Conservation (phyloP, 2,797 vertebrate species). For the Clarias laeviceps region DNA sequence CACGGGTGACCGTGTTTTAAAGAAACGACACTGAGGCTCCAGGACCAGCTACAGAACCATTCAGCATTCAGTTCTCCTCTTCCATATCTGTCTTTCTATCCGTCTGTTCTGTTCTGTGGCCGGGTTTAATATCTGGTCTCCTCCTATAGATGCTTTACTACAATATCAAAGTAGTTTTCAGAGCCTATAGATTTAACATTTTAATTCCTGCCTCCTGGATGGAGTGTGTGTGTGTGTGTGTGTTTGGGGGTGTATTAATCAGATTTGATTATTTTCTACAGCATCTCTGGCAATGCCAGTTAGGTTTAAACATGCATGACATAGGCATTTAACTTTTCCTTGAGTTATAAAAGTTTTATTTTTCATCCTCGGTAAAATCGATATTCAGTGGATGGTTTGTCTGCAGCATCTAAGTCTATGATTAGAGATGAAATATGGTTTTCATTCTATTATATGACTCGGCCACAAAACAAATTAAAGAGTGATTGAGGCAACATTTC, state of each 20-base stretch:
- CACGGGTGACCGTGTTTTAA: neutral
- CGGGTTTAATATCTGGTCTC: neutral
- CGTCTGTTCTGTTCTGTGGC: neutral
- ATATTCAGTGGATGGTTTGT: neutral
- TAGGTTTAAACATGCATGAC: neutral
- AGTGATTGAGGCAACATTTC: slow-evolving; percentile 45
- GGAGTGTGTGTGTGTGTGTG: neutral
- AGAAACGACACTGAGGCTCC: neutral
- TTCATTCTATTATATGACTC: slow-evolving; percentile 56
- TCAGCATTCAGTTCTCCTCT: neutral
- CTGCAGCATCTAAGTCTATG: neutral
- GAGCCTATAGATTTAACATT: neutral
- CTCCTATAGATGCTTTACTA: neutral
- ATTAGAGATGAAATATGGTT: slow-evolving; percentile 39
- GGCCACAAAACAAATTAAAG: slow-evolving; percentile 54
- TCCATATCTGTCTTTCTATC: slow-evolving; percentile 1
- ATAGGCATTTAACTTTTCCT: neutral
- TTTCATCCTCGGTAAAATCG: neutral
- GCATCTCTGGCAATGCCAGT: neutral
- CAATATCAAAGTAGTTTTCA: neutral
- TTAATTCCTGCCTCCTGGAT: neutral
- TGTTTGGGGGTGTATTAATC: neutral
- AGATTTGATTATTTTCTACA: neutral
- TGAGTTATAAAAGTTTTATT: neutral
- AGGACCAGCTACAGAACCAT: neutral